Evolutionary conservation across 2,888 invertebrate genomes (phyloP).

Genomic region (Morpho helenor): DNA sequence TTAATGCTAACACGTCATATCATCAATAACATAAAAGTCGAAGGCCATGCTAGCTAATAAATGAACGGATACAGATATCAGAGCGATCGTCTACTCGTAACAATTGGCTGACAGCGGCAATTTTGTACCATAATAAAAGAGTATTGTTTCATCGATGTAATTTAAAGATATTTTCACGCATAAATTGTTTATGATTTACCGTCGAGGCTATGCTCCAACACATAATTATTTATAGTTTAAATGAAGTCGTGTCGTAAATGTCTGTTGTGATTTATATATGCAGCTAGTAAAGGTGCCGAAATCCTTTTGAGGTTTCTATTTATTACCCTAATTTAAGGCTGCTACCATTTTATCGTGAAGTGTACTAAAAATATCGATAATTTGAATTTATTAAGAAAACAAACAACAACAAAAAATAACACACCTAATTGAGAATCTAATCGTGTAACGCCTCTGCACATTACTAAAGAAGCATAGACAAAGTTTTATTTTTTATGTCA

Average conservation of each 20-base stretch:
- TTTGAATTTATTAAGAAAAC: slow-evolving; percentile 1
- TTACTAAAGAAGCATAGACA: too few relatives aligned
- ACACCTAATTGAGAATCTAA: not conserved
- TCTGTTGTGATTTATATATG: slow-evolving; percentile 52
- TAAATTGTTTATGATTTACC: slow-evolving; percentile 58
- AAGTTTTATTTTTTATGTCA: too few relatives aligned
- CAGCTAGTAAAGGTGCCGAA: slow-evolving; percentile 28
- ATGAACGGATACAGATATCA: slow-evolving; percentile 14
- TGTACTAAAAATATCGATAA: slow-evolving; percentile 3
- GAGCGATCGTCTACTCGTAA: slow-evolving; percentile 5
- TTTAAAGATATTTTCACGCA: slow-evolving; percentile 46
- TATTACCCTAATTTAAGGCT: slow-evolving; percentile 6
- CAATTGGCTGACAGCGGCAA: slow-evolving; percentile 29
- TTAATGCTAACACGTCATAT: too few relatives aligned
- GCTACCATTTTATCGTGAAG: slow-evolving; percentile 10
- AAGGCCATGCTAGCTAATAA: not conserved
- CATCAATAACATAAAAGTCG: too few relatives aligned
- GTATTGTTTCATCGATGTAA: slow-evolving; percentile 41
- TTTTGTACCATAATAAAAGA: slow-evolving; percentile 32
- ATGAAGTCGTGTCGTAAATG: slow-evolving; percentile 60
- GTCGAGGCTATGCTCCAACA: slow-evolving; percentile 40
- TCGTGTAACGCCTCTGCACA: too few relatives aligned
- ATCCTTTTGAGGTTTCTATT: slow-evolving; percentile 14
- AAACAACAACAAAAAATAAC: not conserved
- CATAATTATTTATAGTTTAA: slow-evolving; percentile 64